These are phyloP conservation scores for Neopelma chrysocephalum DNA, from an alignment of 2,797 vertebrate genomes.

Conservation along the genomic window DNA sequence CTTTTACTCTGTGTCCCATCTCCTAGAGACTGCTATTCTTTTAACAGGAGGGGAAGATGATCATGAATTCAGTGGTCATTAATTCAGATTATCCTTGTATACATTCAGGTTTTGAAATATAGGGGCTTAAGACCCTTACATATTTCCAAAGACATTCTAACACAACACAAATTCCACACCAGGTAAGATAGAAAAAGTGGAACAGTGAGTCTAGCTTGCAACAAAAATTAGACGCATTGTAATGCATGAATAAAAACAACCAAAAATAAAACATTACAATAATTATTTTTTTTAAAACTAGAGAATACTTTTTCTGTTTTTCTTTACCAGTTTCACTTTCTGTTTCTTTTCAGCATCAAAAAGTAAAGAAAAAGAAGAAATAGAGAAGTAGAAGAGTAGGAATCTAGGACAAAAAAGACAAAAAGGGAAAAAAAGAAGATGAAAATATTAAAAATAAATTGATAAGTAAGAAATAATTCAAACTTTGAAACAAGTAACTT, in stretches of 20 bases:
- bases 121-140: not conserved
- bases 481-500: not conserved
- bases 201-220: not conserved
- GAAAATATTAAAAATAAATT: not conserved
- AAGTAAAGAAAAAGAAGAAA: not conserved
- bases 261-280: not conserved
- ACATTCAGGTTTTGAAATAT: not conserved
- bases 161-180: not conserved
- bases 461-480: not conserved
- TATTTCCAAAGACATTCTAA: not conserved
- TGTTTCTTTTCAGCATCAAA: not conserved
- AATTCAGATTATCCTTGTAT: not conserved
- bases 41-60: not conserved
- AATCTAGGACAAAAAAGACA: not conserved
- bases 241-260: not conserved
- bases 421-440: not conserved
- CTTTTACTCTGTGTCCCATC: not conserved
- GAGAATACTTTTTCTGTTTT: not conserved
- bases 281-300: not conserved
- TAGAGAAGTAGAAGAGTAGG: not conserved
- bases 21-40: not conserved
- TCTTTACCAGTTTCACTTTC: not conserved
- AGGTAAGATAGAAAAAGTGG: not conserved
- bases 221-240: not conserved
- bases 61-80: not conserved